phyloP scores from a whole-genome alignment of 2,797 vertebrate species.

The Gymnocypris eckloni region DNA sequence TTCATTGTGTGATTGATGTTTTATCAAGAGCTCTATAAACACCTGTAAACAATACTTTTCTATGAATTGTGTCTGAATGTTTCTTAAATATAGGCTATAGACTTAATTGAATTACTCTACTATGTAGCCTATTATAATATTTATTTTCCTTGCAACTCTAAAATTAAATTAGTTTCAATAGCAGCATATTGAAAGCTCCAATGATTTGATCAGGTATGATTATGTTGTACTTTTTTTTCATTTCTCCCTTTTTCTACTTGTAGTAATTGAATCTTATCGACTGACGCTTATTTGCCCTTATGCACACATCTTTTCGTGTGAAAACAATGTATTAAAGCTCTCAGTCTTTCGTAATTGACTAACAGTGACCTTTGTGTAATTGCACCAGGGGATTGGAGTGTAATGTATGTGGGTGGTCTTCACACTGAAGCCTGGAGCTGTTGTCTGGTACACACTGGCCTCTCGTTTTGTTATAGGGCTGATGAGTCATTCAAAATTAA shows the following conservation, averaged over 20 bases:
- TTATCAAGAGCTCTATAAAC: neutral
- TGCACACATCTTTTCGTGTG: neutral
- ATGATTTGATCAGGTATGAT: neutral
- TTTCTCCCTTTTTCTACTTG: neutral
- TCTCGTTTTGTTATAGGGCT: neutral
- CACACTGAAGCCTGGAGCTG: conserved; percentile 12
- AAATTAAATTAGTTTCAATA: neutral
- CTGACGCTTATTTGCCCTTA: neutral
- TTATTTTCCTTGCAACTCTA: neutral
- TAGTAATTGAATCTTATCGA: neutral
- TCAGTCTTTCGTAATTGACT: conserved; percentile 11
- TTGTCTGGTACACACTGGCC: conserved; percentile 12
- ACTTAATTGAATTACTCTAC: neutral
- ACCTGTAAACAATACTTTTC: neutral
- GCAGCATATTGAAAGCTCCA: neutral
- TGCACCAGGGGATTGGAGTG: neutral
- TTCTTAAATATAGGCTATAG: neutral
- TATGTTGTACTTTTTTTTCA: neutral
- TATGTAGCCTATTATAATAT: neutral
- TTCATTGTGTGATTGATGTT: neutral
- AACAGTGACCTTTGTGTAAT: conserved; percentile 32
- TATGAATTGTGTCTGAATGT: neutral
- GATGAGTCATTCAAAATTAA: conserved; percentile 30
- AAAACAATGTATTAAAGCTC: neutral
- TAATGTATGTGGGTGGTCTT: conserved; percentile 32